Conservation (phyloP, 2,888 invertebrate genomes). For the Horisme vitalbata region DNA sequence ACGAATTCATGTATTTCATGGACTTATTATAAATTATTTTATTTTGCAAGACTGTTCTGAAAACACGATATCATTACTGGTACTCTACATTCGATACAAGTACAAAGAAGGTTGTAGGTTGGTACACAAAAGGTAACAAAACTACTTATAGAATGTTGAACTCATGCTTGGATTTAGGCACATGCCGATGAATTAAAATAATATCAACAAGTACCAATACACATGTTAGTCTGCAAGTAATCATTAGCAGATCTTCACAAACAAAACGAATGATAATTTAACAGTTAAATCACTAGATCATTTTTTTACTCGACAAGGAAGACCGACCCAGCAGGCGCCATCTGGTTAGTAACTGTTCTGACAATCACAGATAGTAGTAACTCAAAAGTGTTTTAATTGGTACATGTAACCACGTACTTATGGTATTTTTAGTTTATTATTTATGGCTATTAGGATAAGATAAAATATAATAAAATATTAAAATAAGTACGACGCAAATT, state of each 20-base stretch:
- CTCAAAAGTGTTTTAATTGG: conserved; percentile 48
- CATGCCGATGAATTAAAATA: no score
- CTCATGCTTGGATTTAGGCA: no score
- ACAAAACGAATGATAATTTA: conserved; percentile 19
- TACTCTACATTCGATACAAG: no score
- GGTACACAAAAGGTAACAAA: no score
- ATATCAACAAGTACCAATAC: no score
- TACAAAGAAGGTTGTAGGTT: no score
- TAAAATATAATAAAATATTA: no score
- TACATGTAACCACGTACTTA: conserved; percentile 45
- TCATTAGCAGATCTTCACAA: conserved; percentile 14
- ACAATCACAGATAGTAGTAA: conserved; percentile 71
- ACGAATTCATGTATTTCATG: conserved; percentile 44
- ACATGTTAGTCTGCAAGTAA: no score
- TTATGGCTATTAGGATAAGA: no score
- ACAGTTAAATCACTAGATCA: conserved; percentile 28
- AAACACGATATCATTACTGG: no score
- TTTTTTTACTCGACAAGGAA: conserved; percentile 49
- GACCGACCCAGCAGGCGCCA: conserved; percentile 68
- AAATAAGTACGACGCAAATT: conserved; percentile 24
- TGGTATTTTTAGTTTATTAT: conserved; percentile 38
- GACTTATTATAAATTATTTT: conserved; percentile 1
- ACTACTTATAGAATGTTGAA: no score
- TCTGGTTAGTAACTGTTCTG: conserved; percentile 75
- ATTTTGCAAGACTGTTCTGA: not conserved